Evolutionary conservation across 30 jellyfish, hydroid and myxozoan species (phyloP).

Genomic region (Hydractinia symbiolongicarpus): DNA sequence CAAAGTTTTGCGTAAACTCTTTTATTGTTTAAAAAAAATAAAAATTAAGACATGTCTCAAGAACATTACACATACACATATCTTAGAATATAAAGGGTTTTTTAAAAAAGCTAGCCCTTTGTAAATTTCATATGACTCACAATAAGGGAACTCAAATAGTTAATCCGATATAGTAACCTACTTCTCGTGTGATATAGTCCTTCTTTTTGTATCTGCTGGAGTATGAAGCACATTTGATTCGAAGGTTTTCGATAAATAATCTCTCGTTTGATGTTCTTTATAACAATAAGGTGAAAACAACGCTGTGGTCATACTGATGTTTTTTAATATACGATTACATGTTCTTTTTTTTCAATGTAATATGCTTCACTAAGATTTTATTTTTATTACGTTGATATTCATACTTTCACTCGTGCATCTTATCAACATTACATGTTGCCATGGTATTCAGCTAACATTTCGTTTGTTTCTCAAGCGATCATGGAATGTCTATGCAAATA

Average conservation of each 20-base stretch:
- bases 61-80: too few species aligned
- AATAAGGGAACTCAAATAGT: not conserved
- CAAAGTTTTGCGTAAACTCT: too few species aligned
- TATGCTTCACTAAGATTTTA: too few species aligned
- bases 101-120: not conserved
- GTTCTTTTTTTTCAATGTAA: too few species aligned
- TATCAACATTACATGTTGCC: too few species aligned
- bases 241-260: slow-evolving; percentile 50
- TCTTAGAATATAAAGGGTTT: not conserved
- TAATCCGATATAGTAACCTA: not conserved
- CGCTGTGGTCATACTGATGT: not conserved
- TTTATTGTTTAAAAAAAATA: too few species aligned
- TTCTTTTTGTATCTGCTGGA: slow-evolving; percentile 49
- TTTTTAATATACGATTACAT: not conserved
- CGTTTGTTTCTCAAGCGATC: too few species aligned
- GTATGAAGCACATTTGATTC: slow-evolving; percentile 41
- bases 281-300: not conserved
- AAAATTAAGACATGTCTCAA: too few species aligned
- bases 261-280: slow-evolving; percentile 55
- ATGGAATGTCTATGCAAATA: too few species aligned
- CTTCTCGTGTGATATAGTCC: slow-evolving; percentile 49
- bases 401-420: too few species aligned
- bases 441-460: too few species aligned
- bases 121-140: not conserved
- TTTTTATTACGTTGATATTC: too few species aligned